Evolutionary conservation across 2,113 vertebrate species (phyloP), one percentile per base, ranked within the genome.

Genomic region (Eleginops maclovinus): DNA sequence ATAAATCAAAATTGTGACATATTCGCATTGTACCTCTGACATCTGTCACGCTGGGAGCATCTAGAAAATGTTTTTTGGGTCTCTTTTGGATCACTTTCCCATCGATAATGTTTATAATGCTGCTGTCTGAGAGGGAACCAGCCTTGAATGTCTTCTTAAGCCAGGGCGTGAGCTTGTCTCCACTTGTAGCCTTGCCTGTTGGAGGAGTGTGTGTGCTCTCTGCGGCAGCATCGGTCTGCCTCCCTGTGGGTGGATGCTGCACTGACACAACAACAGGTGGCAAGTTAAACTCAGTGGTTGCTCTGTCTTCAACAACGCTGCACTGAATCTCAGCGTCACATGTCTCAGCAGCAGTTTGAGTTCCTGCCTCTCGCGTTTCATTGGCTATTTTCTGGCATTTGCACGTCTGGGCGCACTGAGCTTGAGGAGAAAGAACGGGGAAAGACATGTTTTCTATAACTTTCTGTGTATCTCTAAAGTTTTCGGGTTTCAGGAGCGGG

Each of bases 311-410:
- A 4, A n/a, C 19, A 1, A 64, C 43, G 77, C 51, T 69, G 50
- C 96, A 97, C 77, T 98, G 97, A 22, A 92, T 87, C 0, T 93
- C 93, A 40, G 83, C 92, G 2, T 97, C 92, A 12, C 54, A 47
- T 9, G 75, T 95, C 54, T 62, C 74, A 2, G 55, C 12, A 0
- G 7, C 84, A 0, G 96, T 97, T 85, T 98, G 97, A 0, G 93
- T 95, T 75, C 79, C 95, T 0, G 21, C 82, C 1, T 97, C 93
- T 14, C 41, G 75, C 2, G 64, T 79, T 72, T 72, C 15, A 0
- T 2, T n/a, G 10, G 66, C 2, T 22, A 40, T 50, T 68, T 75
- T 87, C 17, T 67, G 77, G 72, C 56, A 78, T 58, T 68, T 41
- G 54, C 82, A 87, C 5, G 16, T 1, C 66, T 70, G 50, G 17